These are phyloP conservation scores for Polietes domitor DNA, from an alignment of 2,888 invertebrate genomes.

Conservation along the genomic window DNA sequence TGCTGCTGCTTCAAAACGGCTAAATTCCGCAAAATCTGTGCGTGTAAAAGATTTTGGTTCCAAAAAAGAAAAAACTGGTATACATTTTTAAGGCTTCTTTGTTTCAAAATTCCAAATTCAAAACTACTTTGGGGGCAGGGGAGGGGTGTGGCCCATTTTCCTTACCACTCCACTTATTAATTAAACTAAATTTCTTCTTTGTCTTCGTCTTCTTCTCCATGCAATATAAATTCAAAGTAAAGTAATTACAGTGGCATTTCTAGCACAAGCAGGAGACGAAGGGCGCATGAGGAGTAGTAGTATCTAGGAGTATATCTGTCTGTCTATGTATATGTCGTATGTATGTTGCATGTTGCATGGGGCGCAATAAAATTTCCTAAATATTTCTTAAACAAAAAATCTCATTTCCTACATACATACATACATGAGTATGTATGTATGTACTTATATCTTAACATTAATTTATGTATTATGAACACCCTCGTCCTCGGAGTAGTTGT, in stretches of 20 bases:
- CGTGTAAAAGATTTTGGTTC: slow-evolving; percentile 19
- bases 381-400: slow-evolving; percentile 28
- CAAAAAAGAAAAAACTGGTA: slow-evolving; percentile 76
- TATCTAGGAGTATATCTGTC: not conserved
- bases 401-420: slow-evolving; percentile 25
- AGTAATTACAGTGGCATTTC: slow-evolving; percentile 14
- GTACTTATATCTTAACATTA: not conserved
- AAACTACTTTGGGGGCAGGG: not conserved
- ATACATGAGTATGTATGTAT: too few relatives aligned
- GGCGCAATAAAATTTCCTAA: slow-evolving; percentile 15
- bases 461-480: slow-evolving; percentile 79
- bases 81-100: slow-evolving; percentile 81
- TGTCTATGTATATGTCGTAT: not conserved
- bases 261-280: too few relatives aligned
- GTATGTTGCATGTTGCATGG: not conserved
- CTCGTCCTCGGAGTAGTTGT: slow-evolving; percentile 80
- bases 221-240: not conserved
- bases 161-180: not conserved
- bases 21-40: slow-evolving; percentile 1
- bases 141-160: not conserved
- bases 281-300: slow-evolving; percentile 6
- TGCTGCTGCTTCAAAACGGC: not conserved
- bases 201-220: not conserved
- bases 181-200: slow-evolving; percentile 1
- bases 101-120: slow-evolving; percentile 42